Base-by-base conservation (phyloP, 2,888 invertebrate genomes). In the Chironomus riparius region DNA sequence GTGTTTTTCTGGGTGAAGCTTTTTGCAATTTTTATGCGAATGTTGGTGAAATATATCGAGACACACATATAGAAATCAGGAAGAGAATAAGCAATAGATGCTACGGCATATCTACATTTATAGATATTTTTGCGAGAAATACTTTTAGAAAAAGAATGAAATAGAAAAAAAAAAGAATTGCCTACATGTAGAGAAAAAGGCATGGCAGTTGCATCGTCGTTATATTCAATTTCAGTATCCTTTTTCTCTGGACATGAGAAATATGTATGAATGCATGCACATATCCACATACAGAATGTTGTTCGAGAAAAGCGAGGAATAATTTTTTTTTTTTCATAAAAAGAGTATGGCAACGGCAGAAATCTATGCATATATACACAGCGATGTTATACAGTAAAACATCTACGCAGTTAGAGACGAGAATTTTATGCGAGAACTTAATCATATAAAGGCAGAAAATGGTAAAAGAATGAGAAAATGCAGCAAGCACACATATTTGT, bases 1-100 rank as follows among this genome's bases (percentile, higher is more conserved):
- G 56, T 21, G n/a, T 56, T 56, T 65, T 65, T 50, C 38, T 61
- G 47, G 73, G 73, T 38, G 56, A n/a, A 72, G 24, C 15, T 38
- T 73, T 73, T 70, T 73, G 73, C 50, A 73, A 73, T 73, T 73
- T 73, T 73, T 73, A 73, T 73, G 50, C 38, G 38, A 47, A 47
- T 22, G 18, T 65, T 22, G 18, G 65, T 65, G 22, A 22, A 38
- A 21, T 18, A 56, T n/a, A 56, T 7, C 6, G 18, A 56, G 18
- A 56, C 4, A 56, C 18, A 56, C 56, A 56, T 38, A 38, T 38
- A 38, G 28, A 28, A 6, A 4, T 4, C 28, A 28, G 38, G 38
- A 38, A 38, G 38, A 38, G 38, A 38, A 38, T 38, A 10, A 38
- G 38, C n/a, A 56, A 56, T 18, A 56, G 56, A 18, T 15, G 50